A percentile compares a stretch with the other conserved stretches of the same genome.
Conservation (phyloP, 2,113 vertebrate genomes). For the Halcyon senegalensis region DNA sequence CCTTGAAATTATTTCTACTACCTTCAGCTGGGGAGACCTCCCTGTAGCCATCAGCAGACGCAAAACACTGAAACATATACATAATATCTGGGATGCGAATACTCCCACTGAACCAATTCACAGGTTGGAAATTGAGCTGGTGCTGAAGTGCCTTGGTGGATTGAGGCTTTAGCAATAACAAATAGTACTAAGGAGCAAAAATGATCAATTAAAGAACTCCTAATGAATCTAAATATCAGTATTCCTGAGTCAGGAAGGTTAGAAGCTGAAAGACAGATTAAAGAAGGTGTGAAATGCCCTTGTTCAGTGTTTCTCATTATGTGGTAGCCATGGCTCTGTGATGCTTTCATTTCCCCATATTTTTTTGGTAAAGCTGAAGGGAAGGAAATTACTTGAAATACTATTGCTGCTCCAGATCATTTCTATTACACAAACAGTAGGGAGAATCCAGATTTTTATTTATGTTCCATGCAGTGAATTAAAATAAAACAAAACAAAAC, state of each 20-base stretch:
- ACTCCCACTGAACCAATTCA: not conserved
- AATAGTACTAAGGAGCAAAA: slow-evolving; percentile 14
- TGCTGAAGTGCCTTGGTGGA: not conserved
- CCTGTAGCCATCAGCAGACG: not conserved
- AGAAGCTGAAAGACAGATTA: slow-evolving; percentile 7
- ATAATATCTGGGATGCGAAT: not conserved
- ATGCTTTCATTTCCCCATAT: not conserved
- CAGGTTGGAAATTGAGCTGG: not conserved
- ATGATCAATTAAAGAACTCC: slow-evolving; percentile 4
- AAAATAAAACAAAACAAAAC: not conserved
- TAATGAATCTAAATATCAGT: not conserved
- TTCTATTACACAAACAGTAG: slow-evolving; percentile 48
- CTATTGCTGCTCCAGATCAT: not conserved
- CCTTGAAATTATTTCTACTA: not conserved
- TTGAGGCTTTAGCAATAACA: slow-evolving; percentile 14
- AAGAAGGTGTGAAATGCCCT: not conserved
- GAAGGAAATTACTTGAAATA: slow-evolving; percentile 15
- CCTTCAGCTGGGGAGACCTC: not conserved
- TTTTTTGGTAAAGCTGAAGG: slow-evolving; percentile 27
- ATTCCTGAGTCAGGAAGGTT: not conserved
- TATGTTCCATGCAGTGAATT: not conserved
- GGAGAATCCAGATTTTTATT: slow-evolving; percentile 33
- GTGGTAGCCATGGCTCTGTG: not conserved
- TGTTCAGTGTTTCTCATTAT: not conserved
- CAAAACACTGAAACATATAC: not conserved